These are phyloP conservation scores for Zaprionus ornatus DNA, from an alignment of 1,140 invertebrate species.

Conservation along the genomic window DNA sequence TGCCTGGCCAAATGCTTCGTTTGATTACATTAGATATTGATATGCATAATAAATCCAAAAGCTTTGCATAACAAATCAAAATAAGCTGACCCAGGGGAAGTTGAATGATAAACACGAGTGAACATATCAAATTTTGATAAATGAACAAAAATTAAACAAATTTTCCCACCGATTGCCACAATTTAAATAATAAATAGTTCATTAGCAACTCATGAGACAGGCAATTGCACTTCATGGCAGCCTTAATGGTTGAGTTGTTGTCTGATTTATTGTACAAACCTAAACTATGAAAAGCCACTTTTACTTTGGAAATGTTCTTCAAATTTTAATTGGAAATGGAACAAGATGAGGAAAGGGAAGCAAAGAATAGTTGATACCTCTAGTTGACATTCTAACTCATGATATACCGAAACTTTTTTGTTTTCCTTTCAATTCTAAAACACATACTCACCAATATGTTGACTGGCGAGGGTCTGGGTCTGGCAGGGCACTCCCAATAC, in stretches of 20 bases:
- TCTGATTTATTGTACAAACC: background rate
- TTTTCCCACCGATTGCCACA: background rate
- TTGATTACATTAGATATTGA: background rate
- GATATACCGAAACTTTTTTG: background rate
- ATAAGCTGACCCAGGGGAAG: background rate
- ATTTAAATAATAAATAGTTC: background rate
- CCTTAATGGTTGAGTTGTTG: background rate
- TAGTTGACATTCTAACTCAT: background rate
- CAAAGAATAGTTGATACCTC: too few species aligned
- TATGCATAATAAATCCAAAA: background rate
- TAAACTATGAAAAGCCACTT: background rate
- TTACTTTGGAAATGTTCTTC: too few species aligned
- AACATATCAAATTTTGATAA: background rate
- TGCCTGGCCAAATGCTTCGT: background rate
- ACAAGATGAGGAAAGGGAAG: too few species aligned
- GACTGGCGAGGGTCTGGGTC: background rate
- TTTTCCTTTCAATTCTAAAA: background rate
- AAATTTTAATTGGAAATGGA: too few species aligned
- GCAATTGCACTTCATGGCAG: background rate
- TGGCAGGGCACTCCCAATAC: background rate
- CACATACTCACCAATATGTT: background rate
- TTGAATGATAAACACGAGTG: background rate
- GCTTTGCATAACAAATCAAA: slow-evolving; percentile 1
- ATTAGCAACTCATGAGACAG: background rate
- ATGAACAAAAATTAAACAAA: background rate